phyloP scores from a whole-genome alignment of 92 coral and sea anemone genomes.

The Desmophyllum pertusum region DNA sequence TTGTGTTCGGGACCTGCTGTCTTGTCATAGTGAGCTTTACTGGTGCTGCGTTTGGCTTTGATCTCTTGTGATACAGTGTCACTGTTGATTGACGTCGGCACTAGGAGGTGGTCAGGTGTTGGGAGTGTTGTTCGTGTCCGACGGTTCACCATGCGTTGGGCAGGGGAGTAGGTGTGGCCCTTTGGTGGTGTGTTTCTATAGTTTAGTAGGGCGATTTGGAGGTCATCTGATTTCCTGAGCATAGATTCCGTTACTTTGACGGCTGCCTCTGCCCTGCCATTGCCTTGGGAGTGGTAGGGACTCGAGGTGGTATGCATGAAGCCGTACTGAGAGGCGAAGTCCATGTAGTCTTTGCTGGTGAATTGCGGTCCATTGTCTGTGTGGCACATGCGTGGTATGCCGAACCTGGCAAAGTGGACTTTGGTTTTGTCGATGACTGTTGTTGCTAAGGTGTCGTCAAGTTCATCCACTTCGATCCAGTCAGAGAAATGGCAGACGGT shows the following conservation, averaged over 20 bases:
- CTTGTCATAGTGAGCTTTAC: constrained; percentile 46
- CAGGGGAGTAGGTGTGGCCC: constrained; percentile 42
- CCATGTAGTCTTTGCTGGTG: constrained; percentile 26
- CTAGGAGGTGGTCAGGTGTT: constrained; percentile 29
- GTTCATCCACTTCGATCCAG: constrained; percentile 53
- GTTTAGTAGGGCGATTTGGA: constrained; percentile 12
- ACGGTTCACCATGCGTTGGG: constrained; percentile 32
- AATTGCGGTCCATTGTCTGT: constrained; percentile 64
- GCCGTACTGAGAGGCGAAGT: not conserved
- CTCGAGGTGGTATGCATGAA: not conserved
- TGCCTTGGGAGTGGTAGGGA: not conserved
- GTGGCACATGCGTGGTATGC: constrained; percentile 55
- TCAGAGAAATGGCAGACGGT: constrained; percentile 57
- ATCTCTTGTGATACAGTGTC: constrained; percentile 35
- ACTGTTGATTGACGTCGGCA: constrained; percentile 19
- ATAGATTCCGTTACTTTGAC: constrained; percentile 12
- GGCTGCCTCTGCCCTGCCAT: not conserved
- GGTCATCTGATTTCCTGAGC: constrained; percentile 24
- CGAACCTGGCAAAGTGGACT: constrained; percentile 32
- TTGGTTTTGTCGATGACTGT: not conserved
- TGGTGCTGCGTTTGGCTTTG: constrained; percentile 27
- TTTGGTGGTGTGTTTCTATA: constrained; percentile 25
- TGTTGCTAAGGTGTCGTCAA: constrained; percentile 26
- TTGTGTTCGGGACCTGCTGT: constrained; percentile 26
- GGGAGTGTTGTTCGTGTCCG: constrained; percentile 33